Evolutionary conservation across 1,140 invertebrate species (phyloP).

Genomic region (Trichonephila clavata): DNA sequence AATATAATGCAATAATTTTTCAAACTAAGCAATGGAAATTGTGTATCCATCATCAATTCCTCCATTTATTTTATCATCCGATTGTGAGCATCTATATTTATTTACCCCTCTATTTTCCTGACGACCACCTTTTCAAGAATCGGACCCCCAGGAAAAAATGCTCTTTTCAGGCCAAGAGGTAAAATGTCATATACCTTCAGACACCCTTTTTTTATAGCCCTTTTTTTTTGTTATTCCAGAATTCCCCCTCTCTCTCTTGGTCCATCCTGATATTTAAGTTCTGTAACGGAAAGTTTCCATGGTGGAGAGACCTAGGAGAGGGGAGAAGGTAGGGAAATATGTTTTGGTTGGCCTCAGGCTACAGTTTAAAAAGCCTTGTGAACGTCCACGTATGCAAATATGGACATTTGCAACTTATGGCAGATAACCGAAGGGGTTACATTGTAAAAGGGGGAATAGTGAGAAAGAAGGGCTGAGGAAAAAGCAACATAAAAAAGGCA

Average conservation of each 20-base stretch:
- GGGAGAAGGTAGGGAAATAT: conserved; percentile 46
- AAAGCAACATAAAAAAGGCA: background rate
- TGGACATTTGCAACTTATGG: conserved; percentile 71
- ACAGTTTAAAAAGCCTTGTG: conserved; percentile 58
- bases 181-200: conserved; percentile 63
- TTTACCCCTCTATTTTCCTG: background rate
- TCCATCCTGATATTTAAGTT: conserved; percentile 68
- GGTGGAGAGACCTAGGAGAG: background rate
- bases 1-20: too few species aligned
- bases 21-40: too few species aligned
- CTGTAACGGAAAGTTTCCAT: conserved; percentile 32
- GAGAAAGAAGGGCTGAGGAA: background rate
- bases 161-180: conserved; percentile 53
- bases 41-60: too few species aligned
- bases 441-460: conserved; percentile 14
- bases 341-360: conserved; percentile 46
- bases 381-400: conserved; percentile 70
- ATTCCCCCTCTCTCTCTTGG: background rate
- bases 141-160: background rate
- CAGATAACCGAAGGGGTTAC: conserved; percentile 43
- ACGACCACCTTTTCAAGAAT: conserved; percentile 8
- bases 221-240: background rate
- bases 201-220: conserved; percentile 55
- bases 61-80: background rate
- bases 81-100: background rate